phyloP scores from a whole-genome alignment of 2,888 invertebrate genomes.

The Melanostoma scalare region DNA sequence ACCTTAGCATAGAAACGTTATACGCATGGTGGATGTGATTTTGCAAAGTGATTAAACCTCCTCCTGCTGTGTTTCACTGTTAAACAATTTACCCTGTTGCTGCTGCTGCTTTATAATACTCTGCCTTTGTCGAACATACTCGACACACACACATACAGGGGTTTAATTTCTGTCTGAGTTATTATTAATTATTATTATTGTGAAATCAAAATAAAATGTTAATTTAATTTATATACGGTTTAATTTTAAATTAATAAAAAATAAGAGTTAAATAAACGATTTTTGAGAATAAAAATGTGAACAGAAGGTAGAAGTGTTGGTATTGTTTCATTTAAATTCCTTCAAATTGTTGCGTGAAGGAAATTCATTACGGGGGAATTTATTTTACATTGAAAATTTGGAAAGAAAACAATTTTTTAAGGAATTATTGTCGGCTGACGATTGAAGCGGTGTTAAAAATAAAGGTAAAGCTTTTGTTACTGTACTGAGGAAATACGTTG shows the following conservation, averaged over 20 bases:
- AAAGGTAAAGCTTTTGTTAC: no score
- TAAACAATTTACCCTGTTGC: constrained; percentile 51
- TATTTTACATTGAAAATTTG: no score
- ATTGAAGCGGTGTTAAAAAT: no score
- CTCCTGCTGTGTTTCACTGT: constrained; percentile 16
- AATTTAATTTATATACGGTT: constrained; percentile 55
- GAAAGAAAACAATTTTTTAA: no score
- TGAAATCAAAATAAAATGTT: constrained; percentile 56
- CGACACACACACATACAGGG: background rate
- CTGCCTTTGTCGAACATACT: background rate
- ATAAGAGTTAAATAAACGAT: constrained; percentile 6
- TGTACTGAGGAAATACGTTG: no score
- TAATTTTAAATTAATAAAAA: constrained; percentile 35
- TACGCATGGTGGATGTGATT: constrained; percentile 50
- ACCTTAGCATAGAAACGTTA: background rate
- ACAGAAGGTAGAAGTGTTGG: no score
- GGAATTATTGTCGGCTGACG: no score
- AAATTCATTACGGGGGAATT: no score
- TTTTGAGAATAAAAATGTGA: no score
- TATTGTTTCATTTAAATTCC: no score
- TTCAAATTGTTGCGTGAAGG: no score
- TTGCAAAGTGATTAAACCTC: constrained; percentile 49
- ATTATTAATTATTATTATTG: constrained; percentile 68
- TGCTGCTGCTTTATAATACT: constrained; percentile 17
- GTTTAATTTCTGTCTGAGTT: constrained; percentile 35